A percentile compares a stretch with the other conserved stretches of the same genome.
phyloP scores from a whole-genome alignment of 2,113 vertebrate genomes.

The Polypterus bichir region DNA sequence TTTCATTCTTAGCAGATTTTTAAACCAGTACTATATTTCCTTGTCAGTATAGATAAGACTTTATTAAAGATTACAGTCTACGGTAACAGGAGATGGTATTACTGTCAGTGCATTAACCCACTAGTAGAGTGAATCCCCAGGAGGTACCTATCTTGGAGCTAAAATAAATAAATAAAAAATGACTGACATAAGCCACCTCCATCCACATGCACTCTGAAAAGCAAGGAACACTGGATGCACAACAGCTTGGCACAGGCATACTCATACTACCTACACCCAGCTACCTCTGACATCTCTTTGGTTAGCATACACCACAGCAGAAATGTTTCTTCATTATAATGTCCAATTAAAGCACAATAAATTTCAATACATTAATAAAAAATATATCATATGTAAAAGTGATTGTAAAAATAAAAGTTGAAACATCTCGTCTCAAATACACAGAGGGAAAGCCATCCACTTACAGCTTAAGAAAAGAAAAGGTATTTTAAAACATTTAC shows the following conservation, averaged over 20 bases:
- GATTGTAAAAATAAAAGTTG: too few relatives aligned
- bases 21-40: not conserved
- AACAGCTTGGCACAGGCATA: not conserved
- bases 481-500: too few relatives aligned
- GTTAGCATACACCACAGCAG: not conserved
- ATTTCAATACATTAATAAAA: too few relatives aligned
- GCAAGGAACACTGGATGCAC: not conserved
- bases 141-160: conserved; percentile 12
- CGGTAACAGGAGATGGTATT: conserved; percentile 12
- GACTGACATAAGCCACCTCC: conserved; percentile 3
- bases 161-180: conserved; percentile 11
- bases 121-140: conserved; percentile 11
- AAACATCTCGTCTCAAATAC: too few relatives aligned
- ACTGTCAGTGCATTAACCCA: conserved; percentile 20
- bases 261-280: conserved; percentile 10
- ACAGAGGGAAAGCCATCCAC: too few relatives aligned
- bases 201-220: not conserved
- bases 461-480: too few relatives aligned
- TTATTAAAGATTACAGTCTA: conserved; percentile 12
- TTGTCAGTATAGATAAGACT: not conserved
- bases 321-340: too few relatives aligned
- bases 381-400: too few relatives aligned
- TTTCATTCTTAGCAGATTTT: not conserved
- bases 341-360: too few relatives aligned
- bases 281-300: not conserved